Conservation (phyloP, 2,888 invertebrate species). For the Phalera bucephala region DNA sequence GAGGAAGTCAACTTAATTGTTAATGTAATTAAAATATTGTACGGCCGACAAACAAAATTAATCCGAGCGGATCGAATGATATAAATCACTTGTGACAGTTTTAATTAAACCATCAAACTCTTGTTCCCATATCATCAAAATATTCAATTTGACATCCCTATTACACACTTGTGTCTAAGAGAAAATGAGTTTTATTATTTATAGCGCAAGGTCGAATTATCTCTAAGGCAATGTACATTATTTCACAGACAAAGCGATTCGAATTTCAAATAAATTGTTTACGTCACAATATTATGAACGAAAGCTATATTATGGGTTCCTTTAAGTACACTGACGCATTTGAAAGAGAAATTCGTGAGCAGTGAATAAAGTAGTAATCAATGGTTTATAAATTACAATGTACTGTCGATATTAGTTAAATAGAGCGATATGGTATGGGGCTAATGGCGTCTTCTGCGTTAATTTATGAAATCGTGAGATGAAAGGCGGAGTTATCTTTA, state of each 20-base stretch:
- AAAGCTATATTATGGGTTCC: too few relatives aligned
- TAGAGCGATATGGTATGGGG: conserved; percentile 9
- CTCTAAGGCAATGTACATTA: background rate
- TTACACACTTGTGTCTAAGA: too few relatives aligned
- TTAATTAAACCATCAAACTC: conserved; percentile 29
- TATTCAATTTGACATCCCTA: conserved; percentile 24
- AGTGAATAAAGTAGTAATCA: too few relatives aligned
- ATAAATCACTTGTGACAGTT: conserved; percentile 26
- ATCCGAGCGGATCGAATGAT: conserved; percentile 11
- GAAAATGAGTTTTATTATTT: too few relatives aligned
- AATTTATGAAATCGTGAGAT: conserved; percentile 27
- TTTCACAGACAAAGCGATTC: conserved; percentile 20
- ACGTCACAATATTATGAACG: conserved; percentile 20
- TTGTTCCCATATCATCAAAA: conserved; percentile 24
- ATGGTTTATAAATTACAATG: too few relatives aligned
- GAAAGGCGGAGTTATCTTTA: conserved; percentile 22
- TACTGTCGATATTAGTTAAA: background rate
- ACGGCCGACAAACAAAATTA: conserved; percentile 3
- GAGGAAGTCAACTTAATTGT: too few relatives aligned
- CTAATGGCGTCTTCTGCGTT: conserved; percentile 15
- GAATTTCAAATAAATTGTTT: conserved; percentile 23
- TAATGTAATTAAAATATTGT: too few relatives aligned
- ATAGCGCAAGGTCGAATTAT: conserved; percentile 11
- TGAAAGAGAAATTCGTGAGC: too few relatives aligned
- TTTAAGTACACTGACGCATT: too few relatives aligned